Evolutionary conservation across 2,888 invertebrate genomes (phyloP), one percentile per base, ranked within the genome.

Genomic region (Caenorhabditis panamensis): DNA sequence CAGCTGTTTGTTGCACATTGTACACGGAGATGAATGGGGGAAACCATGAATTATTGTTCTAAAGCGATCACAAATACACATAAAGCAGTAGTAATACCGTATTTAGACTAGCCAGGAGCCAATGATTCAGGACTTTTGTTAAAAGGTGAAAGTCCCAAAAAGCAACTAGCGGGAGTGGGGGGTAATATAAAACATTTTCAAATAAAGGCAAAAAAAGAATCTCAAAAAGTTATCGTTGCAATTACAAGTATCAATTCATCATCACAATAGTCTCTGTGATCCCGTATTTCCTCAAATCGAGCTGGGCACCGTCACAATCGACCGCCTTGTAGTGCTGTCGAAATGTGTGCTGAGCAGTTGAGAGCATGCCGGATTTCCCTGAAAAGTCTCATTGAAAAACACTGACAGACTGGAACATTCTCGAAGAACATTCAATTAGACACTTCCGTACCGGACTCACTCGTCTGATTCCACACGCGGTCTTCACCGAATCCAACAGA

Each of bases 401-500:
- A 36, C 6, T 36, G 36, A 8, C 36, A 36, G 36, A 11, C n/a
- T n/a, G n/a, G n/a, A n/a, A n/a, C n/a, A n/a, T 53, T 24, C 9
- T 26, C 28, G 54, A 26, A 56, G 56, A 20, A 36, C n/a, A 36
- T 56, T 56, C 9, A 56, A 56, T 56, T 56, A 36, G 18, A 63
- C 47, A 56, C 16, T 44, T 26, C 44, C 67, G 20, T 75, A 59
- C 66, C 66, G 67, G 58, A 66, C 81, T 68, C 68, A 75, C 67
- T 77, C 75, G 58, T 67, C 53, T 51, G 47, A 61, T 67, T 62
- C 68, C 66, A 59, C 63, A 62, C 63, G 71, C 59, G 0, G 66
- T 44, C 51, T 82, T 77, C 26, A 82, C 61, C 2, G 80, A 76
- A 11, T 79, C 72, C 18, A 88, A 47, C 11, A 89, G 79, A 9